These are phyloP conservation scores for Hoplostethus atlanticus DNA, from an alignment of 2,797 vertebrate species.

Conservation along the genomic window DNA sequence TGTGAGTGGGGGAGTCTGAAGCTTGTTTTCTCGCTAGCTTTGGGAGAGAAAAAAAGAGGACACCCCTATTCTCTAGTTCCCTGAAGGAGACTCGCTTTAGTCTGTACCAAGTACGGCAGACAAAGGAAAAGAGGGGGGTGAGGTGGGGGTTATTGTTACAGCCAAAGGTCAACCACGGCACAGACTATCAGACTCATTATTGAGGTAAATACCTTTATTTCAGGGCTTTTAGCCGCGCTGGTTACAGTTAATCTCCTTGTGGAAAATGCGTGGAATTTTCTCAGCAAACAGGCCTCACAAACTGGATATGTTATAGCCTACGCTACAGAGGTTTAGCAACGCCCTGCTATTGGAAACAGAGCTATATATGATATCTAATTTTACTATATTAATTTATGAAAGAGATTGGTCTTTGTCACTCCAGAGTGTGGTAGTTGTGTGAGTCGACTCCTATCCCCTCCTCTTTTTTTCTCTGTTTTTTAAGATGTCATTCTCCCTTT, in stretches of 20 bases:
- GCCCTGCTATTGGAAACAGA: slow-evolving; percentile 77
- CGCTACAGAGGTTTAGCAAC: slow-evolving; percentile 68
- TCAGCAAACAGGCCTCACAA: slow-evolving; percentile 63
- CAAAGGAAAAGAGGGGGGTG: slow-evolving; percentile 37
- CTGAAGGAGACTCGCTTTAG: slow-evolving; percentile 62
- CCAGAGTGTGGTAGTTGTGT: slow-evolving; percentile 80
- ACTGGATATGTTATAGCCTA: slow-evolving; percentile 61
- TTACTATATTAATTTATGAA: slow-evolving; percentile 85
- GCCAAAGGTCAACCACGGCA: slow-evolving; percentile 82
- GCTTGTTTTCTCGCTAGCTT: slow-evolving; percentile 68
- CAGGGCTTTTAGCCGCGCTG: slow-evolving; percentile 73
- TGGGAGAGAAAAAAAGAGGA: slow-evolving; percentile 66
- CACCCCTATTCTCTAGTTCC: slow-evolving; percentile 63
- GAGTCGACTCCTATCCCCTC: slow-evolving; percentile 66
- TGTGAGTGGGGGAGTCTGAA: slow-evolving; percentile 63
- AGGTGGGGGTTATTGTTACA: slow-evolving; percentile 66
- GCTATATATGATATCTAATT: slow-evolving; percentile 84
- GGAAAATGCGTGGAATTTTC: slow-evolving; percentile 68
- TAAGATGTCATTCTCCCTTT: slow-evolving; percentile 74
- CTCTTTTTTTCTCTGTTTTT: slow-evolving; percentile 69
- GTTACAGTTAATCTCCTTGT: slow-evolving; percentile 70
- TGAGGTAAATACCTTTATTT: slow-evolving; percentile 80
- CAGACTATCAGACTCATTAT: slow-evolving; percentile 80
- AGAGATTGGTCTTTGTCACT: slow-evolving; percentile 79
- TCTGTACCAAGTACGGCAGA: slow-evolving; percentile 58